Evolutionary conservation across 2,888 invertebrate species (phyloP).

Genomic region (Temnothorax rugatulus): DNA sequence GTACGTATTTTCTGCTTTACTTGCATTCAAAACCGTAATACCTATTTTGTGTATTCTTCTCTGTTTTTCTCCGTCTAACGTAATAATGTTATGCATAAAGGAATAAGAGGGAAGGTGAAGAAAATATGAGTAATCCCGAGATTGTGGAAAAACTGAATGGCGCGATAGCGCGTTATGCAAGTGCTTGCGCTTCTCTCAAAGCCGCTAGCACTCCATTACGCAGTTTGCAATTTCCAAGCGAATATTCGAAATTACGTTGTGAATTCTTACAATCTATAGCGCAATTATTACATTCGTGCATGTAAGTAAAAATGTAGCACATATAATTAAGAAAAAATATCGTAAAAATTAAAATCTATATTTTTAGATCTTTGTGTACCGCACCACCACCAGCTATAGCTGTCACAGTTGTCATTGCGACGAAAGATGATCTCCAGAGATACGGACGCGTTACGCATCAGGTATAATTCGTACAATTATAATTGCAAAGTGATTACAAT

Average conservation of each 20-base stretch:
- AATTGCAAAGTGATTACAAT: constrained; percentile 15
- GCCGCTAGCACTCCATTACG: constrained; percentile 90
- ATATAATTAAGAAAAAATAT: background rate
- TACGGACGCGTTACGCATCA: constrained; percentile 94
- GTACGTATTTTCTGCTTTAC: constrained; percentile 79
- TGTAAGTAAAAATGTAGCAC: constrained; percentile 63
- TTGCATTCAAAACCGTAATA: background rate
- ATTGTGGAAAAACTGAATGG: constrained; percentile 83
- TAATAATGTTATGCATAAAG: constrained; percentile 54
- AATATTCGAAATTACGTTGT: constrained; percentile 92
- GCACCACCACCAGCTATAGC: constrained; percentile 98
- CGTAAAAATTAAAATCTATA: background rate
- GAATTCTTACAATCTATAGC: constrained; percentile 91
- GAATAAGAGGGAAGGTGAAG: constrained; percentile 75
- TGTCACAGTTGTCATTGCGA: constrained; percentile 92
- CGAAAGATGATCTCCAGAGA: constrained; percentile 92
- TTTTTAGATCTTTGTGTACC: constrained; percentile 90
- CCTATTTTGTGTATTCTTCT: background rate
- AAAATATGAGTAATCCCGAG: constrained; percentile 74
- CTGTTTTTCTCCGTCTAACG: background rate
- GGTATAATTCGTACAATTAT: constrained; percentile 80
- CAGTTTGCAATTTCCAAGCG: constrained; percentile 91
- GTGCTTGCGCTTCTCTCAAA: constrained; percentile 86
- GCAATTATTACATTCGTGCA: constrained; percentile 91
- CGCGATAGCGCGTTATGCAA: constrained; percentile 83